Percentiles rank a stretch among this genome's conserved stretches.
phyloP scores from a whole-genome alignment of 2,113 vertebrate species.

The Pangasianodon gigas region DNA sequence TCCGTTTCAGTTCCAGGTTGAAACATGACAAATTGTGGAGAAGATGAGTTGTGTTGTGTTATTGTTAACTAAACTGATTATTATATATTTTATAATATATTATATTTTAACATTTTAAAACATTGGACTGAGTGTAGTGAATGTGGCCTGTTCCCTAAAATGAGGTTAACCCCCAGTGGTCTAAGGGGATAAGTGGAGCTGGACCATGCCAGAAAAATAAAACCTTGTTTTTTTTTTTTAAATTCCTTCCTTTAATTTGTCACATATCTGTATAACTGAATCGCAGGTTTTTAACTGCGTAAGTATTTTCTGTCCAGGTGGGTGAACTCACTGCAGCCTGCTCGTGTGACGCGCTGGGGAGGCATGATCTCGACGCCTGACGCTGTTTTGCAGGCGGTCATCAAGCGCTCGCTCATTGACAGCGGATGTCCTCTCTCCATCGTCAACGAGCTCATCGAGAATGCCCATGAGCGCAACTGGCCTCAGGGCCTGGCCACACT shows the following conservation, averaged over 20 bases:
- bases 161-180: neutral
- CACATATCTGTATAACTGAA: neutral
- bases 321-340: constrained; percentile 96
- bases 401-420: constrained; percentile 95
- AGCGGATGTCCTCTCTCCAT: constrained; percentile 95
- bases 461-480: constrained; percentile 97
- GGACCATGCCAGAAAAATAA: too few relatives aligned
- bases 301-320: constrained; percentile 73
- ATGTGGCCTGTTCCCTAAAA: neutral
- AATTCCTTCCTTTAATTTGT: neutral
- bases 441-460: constrained; percentile 95
- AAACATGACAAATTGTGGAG: neutral
- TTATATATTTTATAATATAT: too few relatives aligned
- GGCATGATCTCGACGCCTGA: constrained; percentile 98
- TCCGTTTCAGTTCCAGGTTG: neutral
- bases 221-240: too few relatives aligned
- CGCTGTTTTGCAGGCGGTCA: constrained; percentile 94
- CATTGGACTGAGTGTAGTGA: neutral
- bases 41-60: neutral
- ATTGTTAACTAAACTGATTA: neutral
- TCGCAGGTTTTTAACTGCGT: neutral
- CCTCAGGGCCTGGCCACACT: constrained; percentile 95
- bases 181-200: neutral
- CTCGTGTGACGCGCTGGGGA: constrained; percentile 96
- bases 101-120: too few relatives aligned